Base-by-base conservation (phyloP, 1,140 invertebrate genomes). In the Steinernema feltiae region DNA sequence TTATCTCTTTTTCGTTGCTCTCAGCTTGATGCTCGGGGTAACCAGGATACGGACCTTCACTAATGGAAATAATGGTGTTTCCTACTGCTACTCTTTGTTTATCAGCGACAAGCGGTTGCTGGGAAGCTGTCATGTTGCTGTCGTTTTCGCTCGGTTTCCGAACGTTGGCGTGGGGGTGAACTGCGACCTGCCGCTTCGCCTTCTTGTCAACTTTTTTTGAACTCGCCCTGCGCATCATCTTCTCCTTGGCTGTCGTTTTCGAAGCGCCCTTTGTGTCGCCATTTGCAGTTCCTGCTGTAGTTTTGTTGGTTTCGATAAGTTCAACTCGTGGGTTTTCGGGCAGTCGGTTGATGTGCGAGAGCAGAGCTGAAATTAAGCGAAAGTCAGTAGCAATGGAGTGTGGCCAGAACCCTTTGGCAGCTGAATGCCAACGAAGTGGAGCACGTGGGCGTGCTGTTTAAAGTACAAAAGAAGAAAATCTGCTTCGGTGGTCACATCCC, bases 391-490 rank as follows among this genome's bases (percentile, higher is more conserved):
- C n/a, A 7, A 73, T 63, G 73, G 29, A 78, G 29, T 27, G 7
- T 46, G n/a, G 41, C 7, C 2, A 63, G 24, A 15, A 63, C 53
- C 53, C 24, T 63, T 63, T 63, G 53, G 53, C 12, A 63, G 53
- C 53, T 63, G 53, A 3, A 63, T 63, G 7, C 70, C 70, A 18
- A 71, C 21, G 29, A 78, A 79, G 31, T 79, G 79, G 31, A 79
- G 69, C 24, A 79, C 77, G 21, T 30, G 32, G 18, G 70, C 48
- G 29, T 79, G 78, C 15, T 35, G 69, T 32, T 78, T 77, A 76
- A 79, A 79, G 31, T 79, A 79, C 15, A 77, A 63, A 17, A 79
- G 53, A 24, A 79, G 78, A 32, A 76, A 72, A 18, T 79, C 78
- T 29, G 77, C 76, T 69, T 79, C 78, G 2, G 71, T 73, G 27